A percentile compares a stretch with the other conserved stretches of the same genome.
Evolutionary conservation across 1,140 invertebrate genomes (phyloP).

Genomic region (Psilanteris sp.): DNA sequence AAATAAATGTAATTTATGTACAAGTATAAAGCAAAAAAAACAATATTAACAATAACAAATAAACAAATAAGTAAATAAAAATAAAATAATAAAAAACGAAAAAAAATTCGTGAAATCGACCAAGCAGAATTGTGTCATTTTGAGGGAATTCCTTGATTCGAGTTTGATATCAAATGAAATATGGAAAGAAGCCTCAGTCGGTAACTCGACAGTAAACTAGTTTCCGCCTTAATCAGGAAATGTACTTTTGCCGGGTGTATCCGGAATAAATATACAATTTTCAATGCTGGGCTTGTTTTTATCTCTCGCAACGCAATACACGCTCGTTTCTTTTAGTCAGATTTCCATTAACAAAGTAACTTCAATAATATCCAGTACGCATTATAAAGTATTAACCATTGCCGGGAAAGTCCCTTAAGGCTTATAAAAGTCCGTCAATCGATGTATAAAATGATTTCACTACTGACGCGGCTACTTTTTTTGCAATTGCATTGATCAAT

Average conservation of each 20-base stretch:
- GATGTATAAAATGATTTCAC: conserved; percentile 17
- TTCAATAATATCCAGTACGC: conserved; percentile 25
- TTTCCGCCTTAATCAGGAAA: conserved; percentile 44
- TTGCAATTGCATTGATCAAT: conserved; percentile 19
- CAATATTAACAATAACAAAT: too few relatives aligned
- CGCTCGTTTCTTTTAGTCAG: conserved; percentile 24
- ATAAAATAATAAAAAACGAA: too few relatives aligned
- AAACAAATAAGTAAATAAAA: too few relatives aligned
- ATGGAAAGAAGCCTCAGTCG: conserved; percentile 21
- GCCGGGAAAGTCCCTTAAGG: conserved; percentile 21
- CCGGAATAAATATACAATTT: conserved; percentile 39
- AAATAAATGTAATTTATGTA: too few relatives aligned
- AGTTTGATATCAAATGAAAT: conserved; percentile 29
- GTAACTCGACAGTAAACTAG: conserved; percentile 15
- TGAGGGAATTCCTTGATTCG: conserved; percentile 5
- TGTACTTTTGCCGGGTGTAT: conserved; percentile 30
- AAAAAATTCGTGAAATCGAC: too few relatives aligned
- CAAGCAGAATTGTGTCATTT: neutral
- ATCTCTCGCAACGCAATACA: conserved; percentile 11
- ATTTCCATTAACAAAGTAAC: conserved; percentile 45
- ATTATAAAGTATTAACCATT: conserved; percentile 25
- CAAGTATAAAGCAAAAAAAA: too few relatives aligned
- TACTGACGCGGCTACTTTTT: conserved; percentile 3
- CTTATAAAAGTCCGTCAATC: conserved; percentile 6
- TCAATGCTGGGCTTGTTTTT: conserved; percentile 21